Conservation (phyloP, 2,113 vertebrate genomes). For the Gymnorhina tibicen region DNA sequence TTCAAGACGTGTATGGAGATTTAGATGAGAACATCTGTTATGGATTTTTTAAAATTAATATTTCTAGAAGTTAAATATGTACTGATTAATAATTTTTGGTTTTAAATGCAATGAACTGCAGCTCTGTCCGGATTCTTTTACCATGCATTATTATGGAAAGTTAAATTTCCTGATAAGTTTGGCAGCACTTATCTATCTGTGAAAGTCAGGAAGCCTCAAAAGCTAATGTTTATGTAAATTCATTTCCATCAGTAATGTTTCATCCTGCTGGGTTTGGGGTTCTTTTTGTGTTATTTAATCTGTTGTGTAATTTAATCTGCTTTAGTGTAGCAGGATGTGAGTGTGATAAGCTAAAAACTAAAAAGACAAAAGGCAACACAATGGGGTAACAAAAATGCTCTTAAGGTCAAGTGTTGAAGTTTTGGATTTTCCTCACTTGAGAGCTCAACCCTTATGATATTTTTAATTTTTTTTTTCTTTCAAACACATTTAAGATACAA, state of each 20-base stretch:
- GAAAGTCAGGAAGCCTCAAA: background rate
- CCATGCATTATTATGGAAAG: background rate
- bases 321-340: background rate
- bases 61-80: background rate
- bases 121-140: background rate
- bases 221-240: background rate
- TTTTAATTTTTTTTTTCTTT: background rate
- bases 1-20: background rate
- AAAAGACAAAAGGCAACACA: background rate
- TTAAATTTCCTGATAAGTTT: background rate
- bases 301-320: background rate
- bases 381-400: background rate
- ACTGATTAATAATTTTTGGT: background rate
- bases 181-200: background rate
- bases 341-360: background rate
- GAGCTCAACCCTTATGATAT: background rate
- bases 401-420: background rate
- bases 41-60: background rate
- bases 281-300: background rate
- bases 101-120: background rate
- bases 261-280: background rate
- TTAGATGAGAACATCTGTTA: background rate
- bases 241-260: background rate
- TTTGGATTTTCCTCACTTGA: background rate
- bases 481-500: background rate